Conservation (phyloP, 2,113 vertebrate species). For the Anarhynchus alexandrinus region DNA sequence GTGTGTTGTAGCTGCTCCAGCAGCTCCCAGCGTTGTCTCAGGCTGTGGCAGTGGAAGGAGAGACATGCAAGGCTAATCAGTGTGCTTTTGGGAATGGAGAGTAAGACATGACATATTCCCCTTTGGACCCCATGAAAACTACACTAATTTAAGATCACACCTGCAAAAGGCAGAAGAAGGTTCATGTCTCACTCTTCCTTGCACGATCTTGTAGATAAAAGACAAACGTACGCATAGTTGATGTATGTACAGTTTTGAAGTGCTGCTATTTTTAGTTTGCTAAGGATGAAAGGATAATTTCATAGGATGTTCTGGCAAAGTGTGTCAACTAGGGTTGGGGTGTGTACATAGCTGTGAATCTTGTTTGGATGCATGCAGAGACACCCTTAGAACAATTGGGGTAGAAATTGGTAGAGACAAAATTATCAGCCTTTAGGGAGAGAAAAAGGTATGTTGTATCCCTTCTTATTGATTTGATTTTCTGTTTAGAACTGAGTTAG, state of each 20-base stretch:
- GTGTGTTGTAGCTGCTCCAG: neutral
- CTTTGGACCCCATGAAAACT: neutral
- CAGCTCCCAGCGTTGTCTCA: neutral
- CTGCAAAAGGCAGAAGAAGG: neutral
- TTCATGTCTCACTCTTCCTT: fast-evolving
- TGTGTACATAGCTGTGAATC: neutral
- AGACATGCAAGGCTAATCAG: neutral
- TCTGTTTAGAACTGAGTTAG: neutral
- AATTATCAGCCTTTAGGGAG: neutral
- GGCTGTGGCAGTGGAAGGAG: neutral
- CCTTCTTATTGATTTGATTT: neutral
- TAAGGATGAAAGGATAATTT: neutral
- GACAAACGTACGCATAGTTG: neutral
- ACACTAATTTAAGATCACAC: neutral
- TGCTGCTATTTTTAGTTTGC: neutral
- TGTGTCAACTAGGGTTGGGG: neutral
- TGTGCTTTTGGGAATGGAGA: neutral
- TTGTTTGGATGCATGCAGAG: neutral
- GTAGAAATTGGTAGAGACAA: neutral
- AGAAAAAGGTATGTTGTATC: neutral
- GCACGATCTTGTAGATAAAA: neutral
- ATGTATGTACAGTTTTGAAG: neutral
- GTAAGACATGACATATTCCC: neutral
- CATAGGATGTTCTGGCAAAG: neutral
- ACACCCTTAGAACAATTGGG: neutral